These are phyloP conservation scores for Tenthredo distinguenda DNA, from an alignment of 2,888 invertebrate species.

Conservation along the genomic window DNA sequence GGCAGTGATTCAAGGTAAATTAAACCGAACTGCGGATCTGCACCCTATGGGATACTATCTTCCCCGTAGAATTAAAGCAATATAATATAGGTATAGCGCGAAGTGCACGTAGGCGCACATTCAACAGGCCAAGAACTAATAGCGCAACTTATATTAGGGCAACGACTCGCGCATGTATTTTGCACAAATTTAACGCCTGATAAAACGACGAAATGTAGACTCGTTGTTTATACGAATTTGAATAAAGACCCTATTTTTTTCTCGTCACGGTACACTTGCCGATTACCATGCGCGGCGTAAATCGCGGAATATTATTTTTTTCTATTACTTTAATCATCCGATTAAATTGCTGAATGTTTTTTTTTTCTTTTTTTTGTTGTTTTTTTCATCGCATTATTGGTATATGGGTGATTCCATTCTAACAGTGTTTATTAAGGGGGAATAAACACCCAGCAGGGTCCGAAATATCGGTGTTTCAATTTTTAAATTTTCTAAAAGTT, in stretches of 20 bases:
- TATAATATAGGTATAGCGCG: neutral
- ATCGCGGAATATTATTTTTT: neutral
- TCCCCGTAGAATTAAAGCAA: slow-evolving; percentile 21
- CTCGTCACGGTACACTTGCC: slow-evolving; percentile 40
- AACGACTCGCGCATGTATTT: slow-evolving; percentile 34
- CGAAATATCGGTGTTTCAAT: no score
- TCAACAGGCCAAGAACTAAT: slow-evolving; percentile 44
- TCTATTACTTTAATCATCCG: neutral
- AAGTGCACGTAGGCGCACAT: neutral
- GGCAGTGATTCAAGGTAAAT: slow-evolving; percentile 28
- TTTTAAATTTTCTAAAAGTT: no score
- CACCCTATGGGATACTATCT: slow-evolving; percentile 16
- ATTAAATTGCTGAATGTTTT: neutral
- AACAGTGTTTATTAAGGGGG: no score
- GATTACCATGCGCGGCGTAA: neutral
- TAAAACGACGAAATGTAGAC: neutral
- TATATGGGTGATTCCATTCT: no score
- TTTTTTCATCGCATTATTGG: neutral
- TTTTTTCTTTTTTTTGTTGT: neutral
- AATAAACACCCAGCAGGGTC: no score
- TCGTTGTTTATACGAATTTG: slow-evolving; percentile 28
- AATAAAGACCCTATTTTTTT: slow-evolving; percentile 29
- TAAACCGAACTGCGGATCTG: slow-evolving; percentile 29
- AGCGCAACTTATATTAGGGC: slow-evolving; percentile 15
- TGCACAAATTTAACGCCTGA: slow-evolving; percentile 39